Conservation (phyloP, 2,888 invertebrate species). For the Leptinotarsa haldemani region DNA sequence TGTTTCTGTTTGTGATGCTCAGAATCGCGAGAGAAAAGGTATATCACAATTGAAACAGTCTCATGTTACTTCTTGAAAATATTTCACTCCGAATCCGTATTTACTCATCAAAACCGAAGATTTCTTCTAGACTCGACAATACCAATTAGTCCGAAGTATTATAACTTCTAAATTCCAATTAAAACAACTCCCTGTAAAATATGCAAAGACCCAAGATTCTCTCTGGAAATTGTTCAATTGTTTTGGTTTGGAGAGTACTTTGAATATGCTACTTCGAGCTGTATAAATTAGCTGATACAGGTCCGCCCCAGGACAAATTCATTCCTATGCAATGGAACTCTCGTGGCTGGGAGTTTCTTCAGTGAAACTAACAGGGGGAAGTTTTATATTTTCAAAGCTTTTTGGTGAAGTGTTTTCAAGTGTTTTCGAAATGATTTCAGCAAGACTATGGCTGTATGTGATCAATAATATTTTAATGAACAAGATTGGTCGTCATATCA, state of each 20-base stretch:
- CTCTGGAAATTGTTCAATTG: conserved; percentile 17
- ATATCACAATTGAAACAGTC: neutral
- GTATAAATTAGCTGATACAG: conserved; percentile 18
- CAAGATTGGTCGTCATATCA: too few species aligned
- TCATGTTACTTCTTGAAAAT: neutral
- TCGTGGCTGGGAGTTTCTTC: neutral
- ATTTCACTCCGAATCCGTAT: neutral
- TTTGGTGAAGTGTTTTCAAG: too few species aligned
- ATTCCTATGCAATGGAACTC: neutral
- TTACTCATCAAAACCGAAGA: conserved; percentile 6
- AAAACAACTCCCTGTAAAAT: conserved; percentile 12
- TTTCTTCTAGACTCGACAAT: conserved; percentile 6
- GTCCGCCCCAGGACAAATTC: neutral
- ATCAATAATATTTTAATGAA: too few species aligned
- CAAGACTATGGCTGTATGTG: too few species aligned
- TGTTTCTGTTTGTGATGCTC: neutral
- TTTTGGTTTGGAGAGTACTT: conserved; percentile 6
- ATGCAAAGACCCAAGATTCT: conserved; percentile 19
- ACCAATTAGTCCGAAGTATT: conserved; percentile 17
- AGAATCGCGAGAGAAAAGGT: neutral
- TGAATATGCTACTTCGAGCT: conserved; percentile 4
- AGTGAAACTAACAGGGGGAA: too few species aligned
- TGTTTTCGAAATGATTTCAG: too few species aligned
- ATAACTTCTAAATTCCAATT: conserved; percentile 12
- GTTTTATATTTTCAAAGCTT: too few species aligned